phyloP scores from a whole-genome alignment of 1,140 invertebrate genomes.

The Lepeophtheirus salmonis region DNA sequence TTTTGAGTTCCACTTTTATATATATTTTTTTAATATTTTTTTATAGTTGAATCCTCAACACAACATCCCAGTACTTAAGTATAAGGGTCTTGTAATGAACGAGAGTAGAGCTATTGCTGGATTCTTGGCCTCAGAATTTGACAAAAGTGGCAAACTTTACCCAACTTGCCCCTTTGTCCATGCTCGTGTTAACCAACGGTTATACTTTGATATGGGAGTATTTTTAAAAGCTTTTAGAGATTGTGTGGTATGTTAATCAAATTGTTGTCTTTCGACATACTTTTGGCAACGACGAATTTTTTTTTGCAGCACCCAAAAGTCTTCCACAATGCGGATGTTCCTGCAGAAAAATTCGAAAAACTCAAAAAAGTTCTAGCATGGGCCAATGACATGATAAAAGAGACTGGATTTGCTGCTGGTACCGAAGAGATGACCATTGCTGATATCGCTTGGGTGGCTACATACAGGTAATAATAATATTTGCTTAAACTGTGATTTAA shows the following conservation, averaged over 20 bases:
- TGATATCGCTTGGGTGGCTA: too few relatives aligned
- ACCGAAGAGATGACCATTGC: background rate
- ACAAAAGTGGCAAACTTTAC: too few relatives aligned
- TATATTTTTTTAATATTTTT: too few relatives aligned
- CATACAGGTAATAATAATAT: background rate
- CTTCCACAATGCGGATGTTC: background rate
- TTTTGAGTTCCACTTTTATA: too few relatives aligned
- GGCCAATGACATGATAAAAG: background rate
- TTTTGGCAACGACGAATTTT: background rate
- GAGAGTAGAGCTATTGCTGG: conserved; percentile 7
- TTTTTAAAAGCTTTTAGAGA: conserved; percentile 12
- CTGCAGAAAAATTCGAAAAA: background rate
- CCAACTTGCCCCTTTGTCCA: background rate
- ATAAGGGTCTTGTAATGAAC: conserved; percentile 1
- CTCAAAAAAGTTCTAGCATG: background rate
- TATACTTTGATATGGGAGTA: conserved; percentile 12
- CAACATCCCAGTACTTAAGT: background rate
- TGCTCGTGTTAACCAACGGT: background rate
- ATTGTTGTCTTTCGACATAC: background rate
- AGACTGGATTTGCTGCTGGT: background rate
- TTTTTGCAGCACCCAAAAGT: conserved; percentile 1
- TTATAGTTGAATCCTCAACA: too few relatives aligned
- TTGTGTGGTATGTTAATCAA: background rate
- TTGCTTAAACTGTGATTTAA: background rate
- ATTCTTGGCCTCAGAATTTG: too few relatives aligned